Conservation (phyloP, 1,140 invertebrate species). For the Drosophila novamexicana region DNA sequence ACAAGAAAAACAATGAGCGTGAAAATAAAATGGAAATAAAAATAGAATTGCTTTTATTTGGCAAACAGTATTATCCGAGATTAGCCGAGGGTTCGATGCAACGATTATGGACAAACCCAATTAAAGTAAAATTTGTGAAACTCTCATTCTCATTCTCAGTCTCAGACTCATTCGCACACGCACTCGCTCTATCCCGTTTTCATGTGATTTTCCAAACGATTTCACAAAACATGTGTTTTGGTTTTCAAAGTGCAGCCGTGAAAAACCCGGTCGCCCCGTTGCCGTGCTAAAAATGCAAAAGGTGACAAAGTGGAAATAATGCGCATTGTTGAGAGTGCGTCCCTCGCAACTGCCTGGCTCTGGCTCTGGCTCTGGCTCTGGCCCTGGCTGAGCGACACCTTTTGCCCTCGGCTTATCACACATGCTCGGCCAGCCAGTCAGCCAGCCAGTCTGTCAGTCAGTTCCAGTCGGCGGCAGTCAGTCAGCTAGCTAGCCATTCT, state of each 20-base stretch:
- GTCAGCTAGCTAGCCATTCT: constrained; percentile 13
- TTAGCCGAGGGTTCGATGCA: constrained; percentile 82
- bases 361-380: not conserved
- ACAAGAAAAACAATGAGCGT: constrained; percentile 28
- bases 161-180: not conserved
- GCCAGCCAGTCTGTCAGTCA: not conserved
- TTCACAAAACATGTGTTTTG: constrained; percentile 81
- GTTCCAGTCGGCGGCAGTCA: not conserved
- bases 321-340: constrained; percentile 62
- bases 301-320: constrained; percentile 84
- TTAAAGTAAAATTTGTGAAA: constrained; percentile 71
- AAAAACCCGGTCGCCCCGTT: constrained; percentile 61
- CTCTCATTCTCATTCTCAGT: not conserved
- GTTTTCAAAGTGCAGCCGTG: constrained; percentile 61
- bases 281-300: constrained; percentile 52
- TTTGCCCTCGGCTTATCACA: constrained; percentile 66
- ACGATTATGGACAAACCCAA: constrained; percentile 83
- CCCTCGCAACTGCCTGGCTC: constrained; percentile 21
- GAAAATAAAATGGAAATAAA: constrained; percentile 72
- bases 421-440: constrained; percentile 27
- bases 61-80: constrained; percentile 82
- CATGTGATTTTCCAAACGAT: constrained; percentile 78
- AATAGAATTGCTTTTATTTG: constrained; percentile 80
- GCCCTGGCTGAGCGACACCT: constrained; percentile 45
- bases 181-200: not conserved